phyloP scores from a whole-genome alignment of 2,797 vertebrate genomes.

The Lacerta agilis region DNA sequence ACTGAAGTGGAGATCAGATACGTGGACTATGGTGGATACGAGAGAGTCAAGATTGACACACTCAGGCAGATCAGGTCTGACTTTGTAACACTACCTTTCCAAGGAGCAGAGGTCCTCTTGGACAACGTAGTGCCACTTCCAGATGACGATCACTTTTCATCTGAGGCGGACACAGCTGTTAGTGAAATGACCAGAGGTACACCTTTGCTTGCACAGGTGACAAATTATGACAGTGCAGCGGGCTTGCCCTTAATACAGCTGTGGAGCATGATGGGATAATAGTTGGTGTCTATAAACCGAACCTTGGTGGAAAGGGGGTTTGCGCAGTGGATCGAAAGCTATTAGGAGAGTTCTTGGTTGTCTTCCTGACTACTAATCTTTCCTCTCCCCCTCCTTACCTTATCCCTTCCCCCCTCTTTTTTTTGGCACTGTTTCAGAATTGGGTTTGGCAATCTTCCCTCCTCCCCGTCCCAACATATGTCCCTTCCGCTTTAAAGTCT shows the following conservation, averaged over 20 bases:
- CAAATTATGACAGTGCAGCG: constrained; percentile 90
- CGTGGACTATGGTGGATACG: constrained; percentile 96
- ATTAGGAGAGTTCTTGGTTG: constrained; percentile 71
- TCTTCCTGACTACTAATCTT: constrained; percentile 30
- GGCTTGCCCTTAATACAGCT: constrained; percentile 93
- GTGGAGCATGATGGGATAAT: constrained; percentile 92
- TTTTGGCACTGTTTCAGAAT: constrained; percentile 77
- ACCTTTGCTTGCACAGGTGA: constrained; percentile 93
- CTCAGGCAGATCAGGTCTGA: constrained; percentile 96
- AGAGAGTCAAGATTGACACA: constrained; percentile 90
- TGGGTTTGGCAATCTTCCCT: constrained; percentile 72
- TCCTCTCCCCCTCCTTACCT: not conserved
- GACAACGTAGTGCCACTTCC: constrained; percentile 92
- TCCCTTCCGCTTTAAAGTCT: constrained; percentile 28
- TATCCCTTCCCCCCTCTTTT: not conserved
- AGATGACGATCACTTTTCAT: constrained; percentile 92
- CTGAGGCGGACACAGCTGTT: constrained; percentile 85
- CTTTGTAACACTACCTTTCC: constrained; percentile 96
- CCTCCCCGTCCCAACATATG: not conserved
- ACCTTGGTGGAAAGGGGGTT: constrained; percentile 91
- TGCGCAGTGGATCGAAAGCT: constrained; percentile 88
- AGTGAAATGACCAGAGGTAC: constrained; percentile 92
- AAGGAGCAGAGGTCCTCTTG: constrained; percentile 94
- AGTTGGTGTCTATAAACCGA: constrained; percentile 93
- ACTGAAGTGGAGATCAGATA: constrained; percentile 94